Evolutionary conservation across 2,113 vertebrate genomes (phyloP), one percentile per base, ranked within the genome.

Genomic region (Sebastes schlegelii): DNA sequence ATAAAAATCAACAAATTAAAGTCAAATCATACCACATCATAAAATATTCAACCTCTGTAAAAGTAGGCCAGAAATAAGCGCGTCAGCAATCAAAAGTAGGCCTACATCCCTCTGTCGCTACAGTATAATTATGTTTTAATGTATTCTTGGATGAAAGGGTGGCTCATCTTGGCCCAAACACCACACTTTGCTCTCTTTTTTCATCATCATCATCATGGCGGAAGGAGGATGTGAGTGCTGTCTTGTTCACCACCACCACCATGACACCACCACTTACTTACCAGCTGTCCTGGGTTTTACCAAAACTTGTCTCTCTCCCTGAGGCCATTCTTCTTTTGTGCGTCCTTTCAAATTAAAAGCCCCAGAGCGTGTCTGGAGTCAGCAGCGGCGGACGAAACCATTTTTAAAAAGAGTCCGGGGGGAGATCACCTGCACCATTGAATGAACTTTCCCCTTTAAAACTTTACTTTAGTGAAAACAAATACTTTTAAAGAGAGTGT

Each of bases 251-350:
- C 55, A 17, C 52, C 86, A 86, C 71, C 45, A 43, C 72, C 34
- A 34, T 34, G 34, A 34, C 55, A 17, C 52, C 86, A 86, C 71
- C 45, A 43, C 72, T 69, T 40, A 75, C 70, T 85, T 45, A 71
- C 90, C 95, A 95, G 93, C 92, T 95, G 95, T 95, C 91, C 85
- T 61, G 74, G 70, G 21, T 40, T 58, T 64, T 48, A 81, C 66
- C 55, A 60, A 81, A 85, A 83, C 74, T 51, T 1, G 5, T 23
- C 64, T 83, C 57, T 74, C 57, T 74, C 61, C 61, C 77, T 86
- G 78, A 40, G 0, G 0, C 70, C 66, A 85, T 78, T 74, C 62
- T 62, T 79, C 79, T 69, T 85, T 52, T 65, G 82, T 83, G 52
- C 19, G 14, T 49, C 79, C 54, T 84, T 55, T 70, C 49, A 62